Base-by-base conservation (phyloP, 2,888 invertebrate species). In the Sarcophaga variegata region DNA sequence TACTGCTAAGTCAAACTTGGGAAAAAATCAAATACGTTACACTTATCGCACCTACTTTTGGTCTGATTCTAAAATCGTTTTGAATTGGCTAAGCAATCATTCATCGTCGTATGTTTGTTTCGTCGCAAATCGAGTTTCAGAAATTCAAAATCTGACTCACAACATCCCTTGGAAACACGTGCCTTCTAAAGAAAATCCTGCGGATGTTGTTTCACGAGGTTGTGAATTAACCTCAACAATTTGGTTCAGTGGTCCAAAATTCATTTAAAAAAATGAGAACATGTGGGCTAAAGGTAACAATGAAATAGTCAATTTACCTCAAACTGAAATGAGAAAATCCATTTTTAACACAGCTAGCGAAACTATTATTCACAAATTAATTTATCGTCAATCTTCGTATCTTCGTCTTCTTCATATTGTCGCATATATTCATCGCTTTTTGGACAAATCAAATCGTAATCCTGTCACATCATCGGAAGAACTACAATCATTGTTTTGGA, bases 341-440 rank as follows among this genome's bases (percentile, higher is more conserved):
- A 4, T 17, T 8, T 49, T 79, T 11, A 79, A 27, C 49, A 80
- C 70, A 10, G 54, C 49, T n/a, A 60, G 37, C 22, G 59, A 77
- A 5, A 64, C 59, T 22, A 79, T 79, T 17, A 45, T 83, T 17
- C 62, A 70, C 20, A 20, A 37, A 8, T 17, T 74, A 22, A 74
- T 81, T 25, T 72, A 22, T 72, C 59, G 72, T 45, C 63, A 82
- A 49, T 71, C 71, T 47, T 82, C 82, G 64, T 77, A 82, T 72
- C 27, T 63, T 49, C 59, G 63, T 14, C 71, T 70, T 71, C 49
- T 81, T 64, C 75, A 69, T 10, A 83, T 79, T 54, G 14, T 79
- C 20, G 69, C 63, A 22, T 79, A 70, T 64, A 74, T 79, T 74
- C 70, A 74, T 67, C 74, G 72, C 74, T 49, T 69, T 8, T 70